These are phyloP conservation scores for Oreochromis aureus DNA, from an alignment of 2,113 vertebrate species.

Conservation along the genomic window DNA sequence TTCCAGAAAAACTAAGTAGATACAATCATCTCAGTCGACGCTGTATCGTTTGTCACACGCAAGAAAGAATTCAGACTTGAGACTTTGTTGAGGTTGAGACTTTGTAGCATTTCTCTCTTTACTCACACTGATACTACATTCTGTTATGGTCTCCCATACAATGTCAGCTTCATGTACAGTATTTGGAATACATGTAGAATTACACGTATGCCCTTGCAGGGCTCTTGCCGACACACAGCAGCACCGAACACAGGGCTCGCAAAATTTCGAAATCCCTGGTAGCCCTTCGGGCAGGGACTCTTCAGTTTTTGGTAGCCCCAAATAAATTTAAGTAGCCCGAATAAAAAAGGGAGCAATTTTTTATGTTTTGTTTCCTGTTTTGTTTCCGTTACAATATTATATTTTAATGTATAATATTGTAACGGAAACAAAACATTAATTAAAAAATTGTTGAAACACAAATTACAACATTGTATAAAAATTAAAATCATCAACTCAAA, in stretches of 20 bases:
- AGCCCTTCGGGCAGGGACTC: too few relatives aligned
- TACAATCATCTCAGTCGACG: background rate
- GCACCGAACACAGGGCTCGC: rapidly evolving
- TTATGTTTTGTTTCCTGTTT: too few relatives aligned
- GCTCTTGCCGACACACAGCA: background rate
- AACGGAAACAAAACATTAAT: too few relatives aligned
- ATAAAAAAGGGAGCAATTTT: too few relatives aligned
- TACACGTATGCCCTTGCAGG: rapidly evolving
- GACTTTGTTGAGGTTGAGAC: background rate
- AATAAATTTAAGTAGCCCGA: too few relatives aligned
- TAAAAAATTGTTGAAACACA: too few relatives aligned
- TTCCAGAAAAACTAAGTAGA: background rate
- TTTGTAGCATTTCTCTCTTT: background rate
- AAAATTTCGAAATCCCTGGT: too few relatives aligned
- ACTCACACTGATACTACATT: background rate
- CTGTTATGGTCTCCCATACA: background rate
- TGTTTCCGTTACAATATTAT: too few relatives aligned
- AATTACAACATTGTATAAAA: too few relatives aligned
- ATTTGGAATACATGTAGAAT: background rate
- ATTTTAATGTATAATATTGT: too few relatives aligned
- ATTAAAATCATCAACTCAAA: too few relatives aligned
- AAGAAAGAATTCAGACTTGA: background rate
- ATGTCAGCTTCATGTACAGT: background rate
- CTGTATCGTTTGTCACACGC: rapidly evolving
- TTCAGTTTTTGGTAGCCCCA: too few relatives aligned